Evolutionary conservation across 1,140 invertebrate species (phyloP), one percentile per base, ranked within the genome.

Genomic region (Diploscapter pachys): DNA sequence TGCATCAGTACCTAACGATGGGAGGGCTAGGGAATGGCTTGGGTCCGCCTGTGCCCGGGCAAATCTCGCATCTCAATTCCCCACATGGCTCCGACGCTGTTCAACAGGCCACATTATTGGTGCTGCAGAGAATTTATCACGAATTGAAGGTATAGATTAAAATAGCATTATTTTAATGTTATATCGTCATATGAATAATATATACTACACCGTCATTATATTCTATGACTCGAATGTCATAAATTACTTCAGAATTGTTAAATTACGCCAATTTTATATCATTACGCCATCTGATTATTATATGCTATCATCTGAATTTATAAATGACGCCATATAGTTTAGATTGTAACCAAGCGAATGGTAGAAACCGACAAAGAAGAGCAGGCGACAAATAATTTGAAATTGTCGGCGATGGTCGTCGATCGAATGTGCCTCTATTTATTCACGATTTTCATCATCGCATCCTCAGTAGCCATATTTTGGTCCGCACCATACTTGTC

Each of bases 361-460:
- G 76, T 82, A 11, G 83, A 85, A 61, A 78, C 78, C 0, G 83
- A 85, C 59, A 55, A 78, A n/a, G 86, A 88, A 48, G 82, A 82
- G 4, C 83, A 85, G 52, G 79, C 85, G n/a, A 82, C 85, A 6
- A 85, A 84, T 72, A 87, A 89, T 64, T 89, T 88, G 88, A 87
- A 88, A 77, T 89, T 88, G 78, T 87, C 87, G 5, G 88, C 88
- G 5, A 88, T 88, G 85, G 75, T 89, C 4, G 86, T 89, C 49
- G 88, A 89, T 77, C 75, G 88, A 13, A 77, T 88, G 8, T 88
- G 88, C 79, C 80, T 89, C 9, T 86, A 86, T 77, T 79, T 88
- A 52, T 89, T 89, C 78, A 81, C 86, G 6, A 76, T 86, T 6
- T 86, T 88, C 59, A 87, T 88, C 4, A 48, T 87, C 6, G 82